Evolutionary conservation across 2,113 vertebrate species (phyloP).

Genomic region (Agelaius phoeniceus): DNA sequence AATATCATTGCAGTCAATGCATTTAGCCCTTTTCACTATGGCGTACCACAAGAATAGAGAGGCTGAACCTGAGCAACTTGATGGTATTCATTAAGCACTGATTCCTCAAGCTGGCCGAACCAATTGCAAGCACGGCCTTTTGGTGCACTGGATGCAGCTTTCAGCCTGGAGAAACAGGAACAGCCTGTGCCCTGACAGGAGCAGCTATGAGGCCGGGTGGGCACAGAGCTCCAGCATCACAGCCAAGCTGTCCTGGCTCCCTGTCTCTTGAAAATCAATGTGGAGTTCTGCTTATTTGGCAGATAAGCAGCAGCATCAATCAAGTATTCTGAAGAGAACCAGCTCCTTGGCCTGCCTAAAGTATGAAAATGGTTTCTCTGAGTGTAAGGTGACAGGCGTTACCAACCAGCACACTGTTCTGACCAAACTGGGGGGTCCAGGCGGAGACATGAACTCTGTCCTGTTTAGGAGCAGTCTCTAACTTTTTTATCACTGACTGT

Average conservation of each 20-base stretch:
- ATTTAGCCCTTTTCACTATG: not conserved
- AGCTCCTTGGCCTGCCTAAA: not conserved
- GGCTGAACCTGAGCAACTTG: not conserved
- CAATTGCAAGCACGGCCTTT: not conserved
- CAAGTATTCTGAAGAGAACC: not conserved
- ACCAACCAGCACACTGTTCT: not conserved
- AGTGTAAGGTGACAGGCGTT: not conserved
- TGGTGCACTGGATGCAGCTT: not conserved
- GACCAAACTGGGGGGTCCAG: not conserved
- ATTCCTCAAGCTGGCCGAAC: not conserved
- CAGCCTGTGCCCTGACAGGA: not conserved
- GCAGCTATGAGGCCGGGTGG: not conserved
- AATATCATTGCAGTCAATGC: not conserved
- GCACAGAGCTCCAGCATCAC: rapidly evolving
- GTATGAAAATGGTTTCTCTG: not conserved
- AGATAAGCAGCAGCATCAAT: not conserved
- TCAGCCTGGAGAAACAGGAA: not conserved
- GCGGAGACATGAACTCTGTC: not conserved
- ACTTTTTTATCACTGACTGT: not conserved
- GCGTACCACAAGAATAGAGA: not conserved
- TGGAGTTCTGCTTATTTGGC: not conserved
- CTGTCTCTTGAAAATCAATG: not conserved
- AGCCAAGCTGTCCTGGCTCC: not conserved
- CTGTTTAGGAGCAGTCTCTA: not conserved
- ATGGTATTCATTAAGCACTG: not conserved